Evolutionary conservation across 2,113 vertebrate species (phyloP), one percentile per base, ranked within the genome.

Genomic region (Terrapene triunguis): DNA sequence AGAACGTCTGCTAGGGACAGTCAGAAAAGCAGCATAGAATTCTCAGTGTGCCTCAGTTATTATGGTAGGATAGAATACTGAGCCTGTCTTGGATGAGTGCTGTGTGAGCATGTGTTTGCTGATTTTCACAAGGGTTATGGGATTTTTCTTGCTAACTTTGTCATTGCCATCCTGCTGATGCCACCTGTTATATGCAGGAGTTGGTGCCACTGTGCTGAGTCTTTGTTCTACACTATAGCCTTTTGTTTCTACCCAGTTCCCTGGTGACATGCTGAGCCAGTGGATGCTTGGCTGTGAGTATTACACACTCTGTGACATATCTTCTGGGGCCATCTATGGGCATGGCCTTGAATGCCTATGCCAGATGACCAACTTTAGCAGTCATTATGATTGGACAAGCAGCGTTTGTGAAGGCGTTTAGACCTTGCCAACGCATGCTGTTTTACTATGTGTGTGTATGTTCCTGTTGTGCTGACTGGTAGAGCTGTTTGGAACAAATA

Each of bases 171-270:
- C 92, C 91, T 0, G 6, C 95, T 96, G 89, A 1, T 59, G 80
- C 94, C 93, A 96, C 92, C 94, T 97, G 91, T 94, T 94, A 89
- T 85, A 87, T 48, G 90, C 50, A 88, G 80, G 93, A 38, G 89
- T 84, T 74, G 24, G 89, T 72, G 88, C 89, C 87, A 87, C 89
- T 92, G 1, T 29, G 29, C 84, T 90, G 84, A 95, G 51, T 51
- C 83, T 80, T 92, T 84, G 14, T n/a, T 94, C 32, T 69, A 0
- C 89, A 53, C 4, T 54, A 27, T 32, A 85, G 57, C 80, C 59
- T 87, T 97, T 89, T 94, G 59, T 92, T 95, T 88, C 59, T 93
- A 85, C 48, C 81, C 85, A 69, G 29, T 92, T 89, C 81, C 42
- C 87, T 94, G 78, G 81, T 84, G 90, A 82, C 59, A 38, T 72